Evolutionary conservation across 2,888 invertebrate species (phyloP).

Genomic region (Acanthosoma haemorrhoidale): DNA sequence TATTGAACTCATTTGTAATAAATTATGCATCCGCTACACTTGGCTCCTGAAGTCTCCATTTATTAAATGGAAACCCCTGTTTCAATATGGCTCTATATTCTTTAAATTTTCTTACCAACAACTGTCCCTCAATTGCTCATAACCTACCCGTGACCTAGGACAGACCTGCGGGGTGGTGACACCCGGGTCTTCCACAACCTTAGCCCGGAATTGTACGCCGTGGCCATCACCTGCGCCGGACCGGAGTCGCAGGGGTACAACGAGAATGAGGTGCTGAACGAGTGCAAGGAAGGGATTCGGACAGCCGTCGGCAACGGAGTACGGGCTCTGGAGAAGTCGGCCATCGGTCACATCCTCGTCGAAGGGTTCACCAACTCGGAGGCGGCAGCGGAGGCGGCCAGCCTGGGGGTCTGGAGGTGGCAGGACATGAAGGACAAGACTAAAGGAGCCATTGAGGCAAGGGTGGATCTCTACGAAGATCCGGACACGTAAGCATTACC

Average conservation of each 20-base stretch:
- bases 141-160: constrained; percentile 23
- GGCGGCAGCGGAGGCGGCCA: constrained; percentile 50
- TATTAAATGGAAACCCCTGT: too few relatives aligned
- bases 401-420: constrained; percentile 46
- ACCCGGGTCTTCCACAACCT: constrained; percentile 33
- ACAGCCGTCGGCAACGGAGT: constrained; percentile 47
- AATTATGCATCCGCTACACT: too few relatives aligned
- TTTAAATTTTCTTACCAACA: too few relatives aligned
- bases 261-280: constrained; percentile 47
- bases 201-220: constrained; percentile 45
- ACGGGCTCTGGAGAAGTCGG: constrained; percentile 46
- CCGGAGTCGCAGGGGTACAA: constrained; percentile 43
- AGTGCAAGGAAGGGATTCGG: constrained; percentile 48
- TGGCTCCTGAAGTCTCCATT: too few relatives aligned
- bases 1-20: too few relatives aligned
- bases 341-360: constrained; percentile 49
- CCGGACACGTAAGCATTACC: constrained; percentile 33
- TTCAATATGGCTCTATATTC: too few relatives aligned
- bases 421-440: constrained; percentile 48
- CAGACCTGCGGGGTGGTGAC: constrained; percentile 28
- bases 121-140: too few relatives aligned
- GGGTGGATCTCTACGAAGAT: constrained; percentile 38
- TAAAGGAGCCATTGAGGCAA: constrained; percentile 35
- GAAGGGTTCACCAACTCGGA: constrained; percentile 50
- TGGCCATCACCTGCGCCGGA: constrained; percentile 58